Evolutionary conservation across 2,113 vertebrate species (phyloP).

Genomic region (Rhabdomys dilectus): DNA sequence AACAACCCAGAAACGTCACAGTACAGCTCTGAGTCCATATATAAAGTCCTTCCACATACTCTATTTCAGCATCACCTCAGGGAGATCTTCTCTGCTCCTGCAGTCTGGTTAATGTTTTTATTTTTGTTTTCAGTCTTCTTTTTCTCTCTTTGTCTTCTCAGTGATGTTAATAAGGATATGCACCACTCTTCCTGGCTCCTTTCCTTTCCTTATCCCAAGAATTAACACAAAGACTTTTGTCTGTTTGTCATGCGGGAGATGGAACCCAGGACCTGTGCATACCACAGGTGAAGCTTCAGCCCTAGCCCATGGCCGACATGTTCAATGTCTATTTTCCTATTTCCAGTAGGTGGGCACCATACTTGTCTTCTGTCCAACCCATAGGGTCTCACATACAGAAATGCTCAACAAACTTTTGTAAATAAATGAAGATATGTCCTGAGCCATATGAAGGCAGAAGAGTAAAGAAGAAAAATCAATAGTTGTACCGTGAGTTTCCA

Average conservation of each 20-base stretch:
- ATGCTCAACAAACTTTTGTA: background rate
- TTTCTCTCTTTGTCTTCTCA: background rate
- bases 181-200: background rate
- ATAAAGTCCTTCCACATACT: background rate
- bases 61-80: background rate
- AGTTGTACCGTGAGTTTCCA: background rate
- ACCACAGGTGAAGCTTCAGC: accelerated
- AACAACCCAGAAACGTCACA: background rate
- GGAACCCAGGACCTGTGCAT: background rate
- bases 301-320: background rate
- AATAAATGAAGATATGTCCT: background rate
- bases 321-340: background rate
- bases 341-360: accelerated
- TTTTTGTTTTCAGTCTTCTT: background rate
- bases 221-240: background rate
- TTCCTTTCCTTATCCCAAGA: background rate
- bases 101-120: accelerated
- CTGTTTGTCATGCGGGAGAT: background rate
- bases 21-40: background rate
- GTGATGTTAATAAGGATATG: background rate
- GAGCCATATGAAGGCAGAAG: background rate
- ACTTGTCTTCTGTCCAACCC: background rate
- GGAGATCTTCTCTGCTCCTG: background rate
- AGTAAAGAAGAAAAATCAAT: background rate
- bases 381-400: background rate